Percentiles rank a stretch among this genome's conserved stretches.
Evolutionary conservation across 2,113 vertebrate genomes (phyloP).

Genomic region (Numida meleagris): DNA sequence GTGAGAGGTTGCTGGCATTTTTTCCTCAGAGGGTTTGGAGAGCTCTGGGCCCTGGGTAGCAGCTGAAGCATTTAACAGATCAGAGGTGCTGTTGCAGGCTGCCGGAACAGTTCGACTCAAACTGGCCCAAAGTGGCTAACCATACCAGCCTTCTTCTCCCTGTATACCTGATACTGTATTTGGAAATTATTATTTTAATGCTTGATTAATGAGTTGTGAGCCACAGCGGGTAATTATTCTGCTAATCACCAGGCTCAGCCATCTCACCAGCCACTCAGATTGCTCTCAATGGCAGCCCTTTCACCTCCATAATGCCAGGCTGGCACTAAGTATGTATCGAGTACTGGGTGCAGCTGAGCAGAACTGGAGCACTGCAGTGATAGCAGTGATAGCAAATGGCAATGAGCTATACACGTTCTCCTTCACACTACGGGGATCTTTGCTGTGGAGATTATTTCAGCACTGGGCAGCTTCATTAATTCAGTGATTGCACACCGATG

Average conservation of each 20-base stretch:
- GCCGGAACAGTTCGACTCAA: not conserved
- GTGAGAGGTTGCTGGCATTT: not conserved
- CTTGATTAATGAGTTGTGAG: slow-evolving; percentile 72
- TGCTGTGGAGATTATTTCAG: not conserved
- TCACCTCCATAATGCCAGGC: slow-evolving; percentile 3
- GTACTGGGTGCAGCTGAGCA: too few species aligned
- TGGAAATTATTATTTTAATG: slow-evolving; percentile 62
- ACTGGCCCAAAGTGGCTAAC: not conserved
- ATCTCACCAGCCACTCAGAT: slow-evolving; percentile 25
- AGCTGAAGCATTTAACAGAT: not conserved
- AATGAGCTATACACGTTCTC: not conserved
- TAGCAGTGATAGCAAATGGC: not conserved
- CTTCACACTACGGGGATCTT: not conserved
- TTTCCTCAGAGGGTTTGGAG: not conserved
- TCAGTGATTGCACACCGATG: slow-evolving; percentile 20
- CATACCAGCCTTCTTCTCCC: not conserved
- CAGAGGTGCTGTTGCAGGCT: not conserved
- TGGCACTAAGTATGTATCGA: not conserved
- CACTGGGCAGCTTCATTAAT: slow-evolving; percentile 65
- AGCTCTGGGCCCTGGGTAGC: not conserved
- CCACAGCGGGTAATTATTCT: slow-evolving; percentile 64
- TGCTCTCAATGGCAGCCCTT: slow-evolving; percentile 27
- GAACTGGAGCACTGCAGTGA: slow-evolving; percentile 9
- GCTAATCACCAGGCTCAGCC: slow-evolving; percentile 52
- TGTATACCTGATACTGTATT: not conserved